Conservation (phyloP, 2,888 invertebrate genomes). For the Mamestra brassicae region DNA sequence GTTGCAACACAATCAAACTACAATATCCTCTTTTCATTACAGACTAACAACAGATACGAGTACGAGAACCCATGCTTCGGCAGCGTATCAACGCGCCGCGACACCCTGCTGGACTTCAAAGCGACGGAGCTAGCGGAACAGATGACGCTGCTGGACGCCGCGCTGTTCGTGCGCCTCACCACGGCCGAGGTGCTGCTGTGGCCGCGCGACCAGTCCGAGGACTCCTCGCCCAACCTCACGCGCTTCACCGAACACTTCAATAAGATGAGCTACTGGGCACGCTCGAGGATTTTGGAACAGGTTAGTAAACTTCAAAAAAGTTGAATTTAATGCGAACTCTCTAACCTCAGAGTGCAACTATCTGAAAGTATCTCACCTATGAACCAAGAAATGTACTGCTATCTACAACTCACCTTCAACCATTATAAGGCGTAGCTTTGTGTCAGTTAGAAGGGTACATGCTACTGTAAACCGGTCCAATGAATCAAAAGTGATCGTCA, state of each 20-base stretch:
- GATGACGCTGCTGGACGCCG: slow-evolving; percentile 99
- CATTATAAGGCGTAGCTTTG: too few species aligned
- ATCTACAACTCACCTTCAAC: not conserved
- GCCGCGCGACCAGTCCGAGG: slow-evolving; percentile 99
- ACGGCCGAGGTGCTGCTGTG: slow-evolving; percentile 99
- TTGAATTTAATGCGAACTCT: not conserved
- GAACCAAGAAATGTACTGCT: not conserved
- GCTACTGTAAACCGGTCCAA: too few species aligned
- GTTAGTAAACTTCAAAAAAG: slow-evolving; percentile 61
- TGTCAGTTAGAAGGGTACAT: too few species aligned
- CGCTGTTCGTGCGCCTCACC: slow-evolving; percentile 98
- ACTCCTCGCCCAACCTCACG: slow-evolving; percentile 98
- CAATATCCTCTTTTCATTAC: slow-evolving; percentile 29
- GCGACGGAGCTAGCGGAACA: slow-evolving; percentile 99
- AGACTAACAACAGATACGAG: slow-evolving; percentile 86
- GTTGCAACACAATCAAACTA: not conserved
- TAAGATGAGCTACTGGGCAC: slow-evolving; percentile 99
- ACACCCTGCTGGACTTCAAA: slow-evolving; percentile 97
- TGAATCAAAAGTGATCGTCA: too few species aligned
- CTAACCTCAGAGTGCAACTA: not conserved
- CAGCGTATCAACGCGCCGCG: slow-evolving; percentile 85
- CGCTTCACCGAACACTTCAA: slow-evolving; percentile 99
- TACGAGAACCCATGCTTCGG: slow-evolving; percentile 86
- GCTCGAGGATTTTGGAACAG: slow-evolving; percentile 97
- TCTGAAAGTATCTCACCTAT: not conserved